Base-by-base conservation (phyloP, 2,797 vertebrate genomes). In the Rallus crepitans region DNA sequence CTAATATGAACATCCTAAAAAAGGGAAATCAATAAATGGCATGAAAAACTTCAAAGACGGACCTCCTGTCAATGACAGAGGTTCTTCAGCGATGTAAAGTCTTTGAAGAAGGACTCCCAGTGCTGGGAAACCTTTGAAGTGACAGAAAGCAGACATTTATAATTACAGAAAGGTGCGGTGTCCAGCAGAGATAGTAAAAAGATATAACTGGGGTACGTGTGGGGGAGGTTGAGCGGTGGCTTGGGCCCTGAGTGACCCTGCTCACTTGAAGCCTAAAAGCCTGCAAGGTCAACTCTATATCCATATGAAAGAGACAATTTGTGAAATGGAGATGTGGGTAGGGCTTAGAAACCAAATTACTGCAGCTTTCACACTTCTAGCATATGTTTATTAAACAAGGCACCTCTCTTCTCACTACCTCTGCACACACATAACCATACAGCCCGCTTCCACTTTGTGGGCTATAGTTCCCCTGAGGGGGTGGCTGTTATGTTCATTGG, bases 91-190 rank as follows among this genome's bases (percentile, higher is more conserved):
- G 7, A 97, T 97, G 98, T 96, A 93, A 98, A 98, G 96, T 97
- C 98, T 98, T 98, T 98, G 98, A 98, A 98, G 98, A 97, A 98
- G 97, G 98, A 97, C 97, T 98, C 98, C 98, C 97, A 98, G 98
- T 87, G 98, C 98, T 98, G 97, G 97, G 97, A 98, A 98, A 96
- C 73, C 98, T 98, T 98, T 98, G 98, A 98, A 98, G 98, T 98
- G 98, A 97, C 98, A 98, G 98, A 98, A 98, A 98, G 98, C 98
- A 98, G 98, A 98, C 98, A 98, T 98, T 98, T 98, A 98, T 98
- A 98, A 98, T 98, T 98, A 98, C 92, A 97, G 97, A 98, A 98
- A 98, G 98, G 98, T 98, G 98, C 96, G 93, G 98, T 98, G 98
- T 98, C 98, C 98, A 98, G 97, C 98, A 98, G 98, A 97, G 98